Base-by-base conservation (phyloP, 1,140 invertebrate species). In the Papilio polytes region DNA sequence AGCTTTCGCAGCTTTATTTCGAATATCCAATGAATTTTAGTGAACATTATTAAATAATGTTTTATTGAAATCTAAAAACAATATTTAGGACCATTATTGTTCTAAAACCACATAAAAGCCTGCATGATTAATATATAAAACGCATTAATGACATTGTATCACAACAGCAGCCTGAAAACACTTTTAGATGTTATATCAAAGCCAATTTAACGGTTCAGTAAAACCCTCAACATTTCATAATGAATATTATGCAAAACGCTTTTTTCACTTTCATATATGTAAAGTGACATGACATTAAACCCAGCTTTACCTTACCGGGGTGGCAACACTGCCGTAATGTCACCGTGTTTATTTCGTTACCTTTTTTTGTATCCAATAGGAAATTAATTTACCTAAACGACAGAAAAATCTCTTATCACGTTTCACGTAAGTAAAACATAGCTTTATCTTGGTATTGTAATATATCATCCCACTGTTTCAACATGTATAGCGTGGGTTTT, bases 241-340 rank as follows among this genome's bases (percentile, higher is more conserved):
- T 70, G 63, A 70, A 70, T 31, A 70, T 70, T 70, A 70, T 70
- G 63, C 63, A 70, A 36, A 70, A 31, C 63, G 59, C 63, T 70
- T 4, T 26, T 70, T 70, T 70, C 63, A 36, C 63, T 70, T 70
- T 70, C 63, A 70, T 70, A 70, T 70, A 70, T 70, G 63, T 70
- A 31, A 70, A 70, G 63, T 70, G 63, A 70, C 63, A 70, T 70
- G 63, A 70, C 63, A 70, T 70, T 70, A 70, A 70, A 70, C 26
- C 26, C 63, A 70, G 63, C 63, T 70, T 15, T 70, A 70, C 63
- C 26, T 70, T 70, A 15, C 63, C 26, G 26, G 26, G 1, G 22
- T 31, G 26, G 63, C 26, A 70, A 70, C 13, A 70, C 22, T 70
- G 31, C 12, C 22, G 12, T 63, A 63, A 31, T 36, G 22, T 31